Conservation (phyloP, 2,888 invertebrate species). For the Drosophila prostipennis region DNA sequence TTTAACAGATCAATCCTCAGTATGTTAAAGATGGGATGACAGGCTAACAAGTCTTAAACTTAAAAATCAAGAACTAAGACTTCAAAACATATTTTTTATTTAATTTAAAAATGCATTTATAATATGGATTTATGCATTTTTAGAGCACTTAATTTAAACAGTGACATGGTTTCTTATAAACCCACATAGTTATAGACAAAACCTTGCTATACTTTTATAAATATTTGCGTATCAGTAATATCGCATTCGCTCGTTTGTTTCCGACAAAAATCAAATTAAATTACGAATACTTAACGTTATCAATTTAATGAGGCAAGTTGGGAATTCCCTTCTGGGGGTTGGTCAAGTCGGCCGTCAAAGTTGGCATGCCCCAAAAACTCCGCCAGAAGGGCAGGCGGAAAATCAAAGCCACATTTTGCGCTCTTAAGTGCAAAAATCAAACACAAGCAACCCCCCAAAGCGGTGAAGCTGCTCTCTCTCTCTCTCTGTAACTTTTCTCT, state of each 20-base stretch:
- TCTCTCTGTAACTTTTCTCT: conserved; percentile 1
- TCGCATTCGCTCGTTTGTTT: not conserved
- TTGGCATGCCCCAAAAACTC: conserved; percentile 25
- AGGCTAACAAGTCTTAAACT: too few relatives aligned
- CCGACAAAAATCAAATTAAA: conserved; percentile 19
- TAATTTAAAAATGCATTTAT: too few relatives aligned
- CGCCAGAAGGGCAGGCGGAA: conserved; percentile 21
- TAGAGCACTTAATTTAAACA: too few relatives aligned
- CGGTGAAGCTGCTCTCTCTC: conserved; percentile 17
- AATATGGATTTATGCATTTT: too few relatives aligned
- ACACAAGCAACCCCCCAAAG: conserved; percentile 52
- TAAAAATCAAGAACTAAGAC: too few relatives aligned
- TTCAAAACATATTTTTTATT: too few relatives aligned
- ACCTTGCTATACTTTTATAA: too few relatives aligned
- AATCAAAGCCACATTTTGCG: conserved; percentile 70
- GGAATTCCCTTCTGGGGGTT: conserved; percentile 25
- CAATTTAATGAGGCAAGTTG: conserved; percentile 35
- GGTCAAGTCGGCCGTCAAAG: conserved; percentile 25
- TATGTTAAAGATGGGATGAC: too few relatives aligned
- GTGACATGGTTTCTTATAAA: too few relatives aligned
- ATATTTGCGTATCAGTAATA: not conserved
- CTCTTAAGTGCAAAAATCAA: conserved; percentile 74
- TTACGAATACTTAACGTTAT: conserved; percentile 21
- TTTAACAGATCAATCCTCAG: too few relatives aligned
- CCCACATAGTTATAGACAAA: too few relatives aligned